Base-by-base conservation (phyloP, 1,140 invertebrate genomes). In the Agrilus planipennis region DNA sequence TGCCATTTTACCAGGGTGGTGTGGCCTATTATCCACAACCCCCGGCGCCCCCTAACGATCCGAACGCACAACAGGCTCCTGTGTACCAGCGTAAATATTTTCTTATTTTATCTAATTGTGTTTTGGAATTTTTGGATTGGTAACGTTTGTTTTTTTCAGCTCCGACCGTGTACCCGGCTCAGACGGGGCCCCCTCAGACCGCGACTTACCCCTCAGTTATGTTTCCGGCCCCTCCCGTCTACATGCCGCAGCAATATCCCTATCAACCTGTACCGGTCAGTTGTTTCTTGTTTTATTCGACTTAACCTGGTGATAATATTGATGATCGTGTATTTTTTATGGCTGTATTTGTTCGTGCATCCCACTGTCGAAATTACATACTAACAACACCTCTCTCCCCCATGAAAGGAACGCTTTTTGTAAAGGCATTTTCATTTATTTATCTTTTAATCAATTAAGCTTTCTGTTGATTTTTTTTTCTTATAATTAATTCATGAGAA, bases 201-300 rank as follows among this genome's bases (percentile, higher is more conserved):
- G 54, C 57, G 10, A 48, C 56, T 16, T 62, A 58, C 41, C 50
- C 55, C 18, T 52, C 55, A 14, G 50, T 59, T 51, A 58, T 62
- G 51, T 60, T 55, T 35, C 58, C 57, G 4, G 41, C 52, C 21
- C 60, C 55, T 38, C 51, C 55, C 4, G 52, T 62, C 27, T 62
- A 60, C 39, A 54, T 62, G 55, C 58, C 58, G 3, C 60, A 60
- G 38, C 60, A 62, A 38, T 62, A 58, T 44, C 52, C 60, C 10
- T 54, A 36, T 21, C 34, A 60, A 50, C 50, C 50, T 15, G 51
- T 62, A 43, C 60, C 58, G 57, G 60, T 62, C 45, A 60, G 60
- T 59, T 27, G 11, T 14, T 29, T 38, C 7, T 28, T 6, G 2
- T 17, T 36, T 36, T 32, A 32, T 9, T 32, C 6, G 20, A 21